Conservation (phyloP, 2,888 invertebrate genomes). For the Caradrina clavipalpis region DNA sequence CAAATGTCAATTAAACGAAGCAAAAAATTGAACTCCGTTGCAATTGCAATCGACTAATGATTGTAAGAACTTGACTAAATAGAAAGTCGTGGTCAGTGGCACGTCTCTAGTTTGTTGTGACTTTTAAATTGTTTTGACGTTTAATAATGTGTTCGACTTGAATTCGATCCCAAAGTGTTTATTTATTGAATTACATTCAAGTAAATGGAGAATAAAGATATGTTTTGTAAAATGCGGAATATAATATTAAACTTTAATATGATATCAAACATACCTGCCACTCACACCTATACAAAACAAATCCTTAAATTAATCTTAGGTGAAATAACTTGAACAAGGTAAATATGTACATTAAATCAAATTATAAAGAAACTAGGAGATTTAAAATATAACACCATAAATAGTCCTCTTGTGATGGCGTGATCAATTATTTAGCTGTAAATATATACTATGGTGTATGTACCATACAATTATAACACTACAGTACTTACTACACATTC, state of each 20-base stretch:
- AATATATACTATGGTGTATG: background rate
- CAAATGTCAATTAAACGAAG: background rate
- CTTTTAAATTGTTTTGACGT: background rate
- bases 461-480: too few relatives aligned
- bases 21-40: background rate
- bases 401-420: background rate
- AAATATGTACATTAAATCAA: background rate
- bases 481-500: too few relatives aligned
- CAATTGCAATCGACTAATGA: background rate
- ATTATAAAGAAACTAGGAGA: background rate
- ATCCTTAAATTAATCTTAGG: constrained; percentile 5
- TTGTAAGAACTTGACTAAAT: constrained; percentile 13
- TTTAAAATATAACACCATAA: background rate
- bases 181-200: background rate
- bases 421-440: background rate
- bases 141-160: background rate
- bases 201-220: background rate
- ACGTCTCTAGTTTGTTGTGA: constrained; percentile 20
- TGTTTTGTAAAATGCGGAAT: background rate
- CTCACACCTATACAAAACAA: background rate
- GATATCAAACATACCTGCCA: background rate
- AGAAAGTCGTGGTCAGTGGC: background rate
- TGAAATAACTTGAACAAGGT: constrained; percentile 40
- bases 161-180: background rate
- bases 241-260: background rate